Percentiles rank a stretch among this genome's conserved stretches.
Evolutionary conservation across 2,888 invertebrate genomes (phyloP).

Genomic region (Himalopsyche anomala): DNA sequence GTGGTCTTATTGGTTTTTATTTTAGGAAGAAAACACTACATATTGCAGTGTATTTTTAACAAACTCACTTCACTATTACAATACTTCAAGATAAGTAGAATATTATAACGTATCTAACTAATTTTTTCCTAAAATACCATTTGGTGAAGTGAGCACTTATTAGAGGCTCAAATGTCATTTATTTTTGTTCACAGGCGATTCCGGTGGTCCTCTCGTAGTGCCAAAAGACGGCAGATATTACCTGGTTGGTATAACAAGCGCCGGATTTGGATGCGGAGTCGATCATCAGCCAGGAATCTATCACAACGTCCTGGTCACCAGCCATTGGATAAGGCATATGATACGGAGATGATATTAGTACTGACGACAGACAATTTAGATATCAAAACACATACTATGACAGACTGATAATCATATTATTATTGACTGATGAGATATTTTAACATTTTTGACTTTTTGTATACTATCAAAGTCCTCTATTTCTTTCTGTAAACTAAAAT

Average conservation of each 20-base stretch:
- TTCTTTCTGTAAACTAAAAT: too few species aligned
- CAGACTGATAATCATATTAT: background rate
- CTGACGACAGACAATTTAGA: background rate
- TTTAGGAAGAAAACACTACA: too few species aligned
- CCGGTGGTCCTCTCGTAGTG: conserved; percentile 87
- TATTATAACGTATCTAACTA: too few species aligned
- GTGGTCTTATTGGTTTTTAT: too few species aligned
- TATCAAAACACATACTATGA: background rate
- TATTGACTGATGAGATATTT: background rate
- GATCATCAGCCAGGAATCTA: conserved; percentile 92
- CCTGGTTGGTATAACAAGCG: conserved; percentile 88
- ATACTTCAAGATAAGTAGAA: too few species aligned
- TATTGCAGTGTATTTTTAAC: too few species aligned
- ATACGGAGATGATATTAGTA: conserved; percentile 68
- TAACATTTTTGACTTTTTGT: too few species aligned
- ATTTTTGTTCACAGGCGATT: conserved; percentile 79
- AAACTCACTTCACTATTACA: too few species aligned
- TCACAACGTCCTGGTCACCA: conserved; percentile 85
- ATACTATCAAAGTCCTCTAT: too few species aligned
- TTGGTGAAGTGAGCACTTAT: too few species aligned
- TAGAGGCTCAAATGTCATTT: background rate
- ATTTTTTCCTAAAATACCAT: too few species aligned
- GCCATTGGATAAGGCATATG: conserved; percentile 82
- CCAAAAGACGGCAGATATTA: conserved; percentile 83
- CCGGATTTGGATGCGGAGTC: conserved; percentile 91